Evolutionary conservation across 2,113 vertebrate species (phyloP), one percentile per base, ranked within the genome.

Genomic region (Opisthocomus hoazin): DNA sequence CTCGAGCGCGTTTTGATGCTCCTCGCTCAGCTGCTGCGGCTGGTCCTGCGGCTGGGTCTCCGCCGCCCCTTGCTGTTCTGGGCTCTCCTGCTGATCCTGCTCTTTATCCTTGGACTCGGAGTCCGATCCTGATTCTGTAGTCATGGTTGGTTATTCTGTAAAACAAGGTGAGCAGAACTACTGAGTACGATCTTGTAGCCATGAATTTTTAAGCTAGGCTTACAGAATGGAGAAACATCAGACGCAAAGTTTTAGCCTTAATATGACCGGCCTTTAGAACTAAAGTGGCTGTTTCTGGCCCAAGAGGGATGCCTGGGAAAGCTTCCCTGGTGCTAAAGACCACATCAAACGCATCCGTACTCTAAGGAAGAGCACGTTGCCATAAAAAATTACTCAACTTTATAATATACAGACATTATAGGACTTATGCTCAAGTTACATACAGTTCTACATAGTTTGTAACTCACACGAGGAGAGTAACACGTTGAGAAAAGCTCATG

Each of bases 81-180:
- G 95, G 39, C 96, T 96, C 96, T 97, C 98, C 94, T 97, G 98
- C 95, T 98, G 98, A 90, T 98, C 98, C 29, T 98, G 98, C 95
- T 99, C 98, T 90, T 98, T 98, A 71, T 98, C 98, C 22, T 99
- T 99, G 89, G 98, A 98, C 97, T 99, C 99, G 0, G 98, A 99
- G 96, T 99, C 99, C 74, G 98, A 98, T 84, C 98, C 99, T 2
- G 98, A 98, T 98, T 99, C 99, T 36, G 98, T 99, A 57, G 99
- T 99, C 99, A 99, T 99, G 98, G 98, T 99, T 96, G 98, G 98
- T 99, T 98, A 98, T 97, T 97, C 99, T 99, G 97, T 22, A 98
- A 97, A 89, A 71, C 89, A 94, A 91, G 34, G 43, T 10, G 26
- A 43, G 17, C 30, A 39, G n/a, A 50, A 5, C 70, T 27, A 43